A percentile compares a stretch with the other conserved stretches of the same genome.
Evolutionary conservation across 2,113 vertebrate species (phyloP).

Genomic region (Nesogale talazaci): DNA sequence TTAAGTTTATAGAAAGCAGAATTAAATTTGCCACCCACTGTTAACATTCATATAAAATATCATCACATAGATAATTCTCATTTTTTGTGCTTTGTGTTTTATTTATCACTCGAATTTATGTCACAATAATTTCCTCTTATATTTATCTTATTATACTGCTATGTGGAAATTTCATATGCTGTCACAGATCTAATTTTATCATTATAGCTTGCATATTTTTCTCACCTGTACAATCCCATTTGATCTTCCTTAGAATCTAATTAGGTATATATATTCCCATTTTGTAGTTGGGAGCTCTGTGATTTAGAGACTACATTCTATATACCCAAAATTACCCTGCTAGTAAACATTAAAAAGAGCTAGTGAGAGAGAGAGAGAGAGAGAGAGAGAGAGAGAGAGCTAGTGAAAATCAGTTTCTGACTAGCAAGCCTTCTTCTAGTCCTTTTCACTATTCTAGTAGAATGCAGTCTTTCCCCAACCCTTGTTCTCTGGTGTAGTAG

Average conservation of each 20-base stretch:
- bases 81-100: not conserved
- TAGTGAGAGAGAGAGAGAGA: too few relatives aligned
- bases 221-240: not conserved
- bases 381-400: too few relatives aligned
- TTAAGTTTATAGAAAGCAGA: not conserved
- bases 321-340: too few relatives aligned
- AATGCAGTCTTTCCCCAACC: not conserved
- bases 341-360: too few relatives aligned
- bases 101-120: not conserved
- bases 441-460: too few relatives aligned
- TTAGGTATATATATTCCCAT: not conserved
- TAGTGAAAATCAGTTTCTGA: not conserved
- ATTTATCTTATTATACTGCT: not conserved
- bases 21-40: not conserved
- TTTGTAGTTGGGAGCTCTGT: not conserved
- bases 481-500: too few relatives aligned
- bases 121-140: not conserved
- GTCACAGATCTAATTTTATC: not conserved
- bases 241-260: not conserved
- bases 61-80: not conserved
- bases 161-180: not conserved
- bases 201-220: not conserved
- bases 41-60: not conserved
- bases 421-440: not conserved
- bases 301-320: not conserved